Evolutionary conservation across 2,888 invertebrate species (phyloP).

Genomic region (Lasioglossum marginatum): DNA sequence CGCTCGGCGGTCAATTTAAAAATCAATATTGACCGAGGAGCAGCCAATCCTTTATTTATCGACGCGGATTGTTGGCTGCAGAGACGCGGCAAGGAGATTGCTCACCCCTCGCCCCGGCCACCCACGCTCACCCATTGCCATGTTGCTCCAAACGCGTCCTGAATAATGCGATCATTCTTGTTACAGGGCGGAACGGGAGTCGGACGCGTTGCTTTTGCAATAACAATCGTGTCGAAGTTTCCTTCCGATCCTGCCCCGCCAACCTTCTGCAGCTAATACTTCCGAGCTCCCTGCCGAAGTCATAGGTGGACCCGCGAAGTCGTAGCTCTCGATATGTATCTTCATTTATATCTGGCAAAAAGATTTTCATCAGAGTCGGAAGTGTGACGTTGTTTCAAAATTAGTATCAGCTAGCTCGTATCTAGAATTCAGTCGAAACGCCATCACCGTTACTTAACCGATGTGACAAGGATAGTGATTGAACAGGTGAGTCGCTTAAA

Average conservation of each 20-base stretch:
- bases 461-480: too few relatives aligned
- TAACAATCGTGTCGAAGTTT: constrained; percentile 53
- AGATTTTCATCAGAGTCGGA: not conserved
- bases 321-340: not conserved
- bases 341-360: not conserved
- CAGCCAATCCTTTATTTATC: constrained; percentile 83
- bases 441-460: too few relatives aligned
- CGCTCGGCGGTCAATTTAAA: constrained; percentile 84
- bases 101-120: constrained; percentile 61
- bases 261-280: not conserved
- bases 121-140: constrained; percentile 67
- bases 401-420: not conserved
- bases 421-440: not conserved
- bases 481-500: too few relatives aligned
- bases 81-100: constrained; percentile 75
- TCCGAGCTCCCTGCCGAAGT: not conserved
- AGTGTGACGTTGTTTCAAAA: too few relatives aligned
- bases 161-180: constrained; percentile 82
- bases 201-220: constrained; percentile 53
- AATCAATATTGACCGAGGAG: constrained; percentile 84
- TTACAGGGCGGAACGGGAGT: constrained; percentile 57
- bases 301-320: not conserved
- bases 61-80: constrained; percentile 81
- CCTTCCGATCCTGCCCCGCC: not conserved
- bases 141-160: constrained; percentile 82